Conservation (phyloP, 2,888 invertebrate species). For the Callosobruchus maculatus region DNA sequence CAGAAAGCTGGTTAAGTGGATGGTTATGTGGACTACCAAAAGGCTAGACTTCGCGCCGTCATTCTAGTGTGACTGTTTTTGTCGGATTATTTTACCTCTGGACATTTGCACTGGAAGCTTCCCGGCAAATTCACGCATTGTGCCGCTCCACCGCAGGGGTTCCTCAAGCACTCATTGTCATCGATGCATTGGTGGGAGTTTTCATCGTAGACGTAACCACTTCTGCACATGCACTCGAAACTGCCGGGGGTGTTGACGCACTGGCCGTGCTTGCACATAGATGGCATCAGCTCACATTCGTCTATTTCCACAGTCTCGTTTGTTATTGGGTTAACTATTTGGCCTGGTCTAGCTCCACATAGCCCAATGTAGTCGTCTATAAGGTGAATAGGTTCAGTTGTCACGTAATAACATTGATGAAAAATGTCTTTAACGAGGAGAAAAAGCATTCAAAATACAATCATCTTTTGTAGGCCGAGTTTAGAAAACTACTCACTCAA, state of each 20-base stretch:
- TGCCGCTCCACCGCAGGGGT: conserved; percentile 69
- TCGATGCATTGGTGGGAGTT: conserved; percentile 80
- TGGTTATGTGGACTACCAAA: no score
- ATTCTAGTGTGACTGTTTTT: no score
- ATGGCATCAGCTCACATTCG: conserved; percentile 77
- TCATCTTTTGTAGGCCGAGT: no score
- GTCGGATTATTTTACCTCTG: conserved; percentile 38
- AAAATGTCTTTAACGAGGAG: no score
- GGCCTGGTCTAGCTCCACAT: conserved; percentile 69
- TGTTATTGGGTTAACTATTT: conserved; percentile 73
- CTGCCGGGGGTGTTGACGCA: conserved; percentile 81
- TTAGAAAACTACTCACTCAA: no score
- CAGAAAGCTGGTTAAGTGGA: no score
- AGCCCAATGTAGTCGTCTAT: conserved; percentile 63
- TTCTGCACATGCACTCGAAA: conserved; percentile 78
- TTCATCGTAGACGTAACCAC: conserved; percentile 73
- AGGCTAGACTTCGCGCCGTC: no score
- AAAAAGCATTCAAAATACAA: no score
- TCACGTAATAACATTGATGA: no score
- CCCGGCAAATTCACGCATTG: conserved; percentile 79
- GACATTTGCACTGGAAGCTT: conserved; percentile 65
- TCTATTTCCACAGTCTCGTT: conserved; percentile 73
- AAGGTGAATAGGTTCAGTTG: neutral
- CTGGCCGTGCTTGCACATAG: conserved; percentile 74
- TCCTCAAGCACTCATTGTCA: conserved; percentile 72